phyloP scores from a whole-genome alignment of 2,888 invertebrate genomes.

The Acronicta leporina region DNA sequence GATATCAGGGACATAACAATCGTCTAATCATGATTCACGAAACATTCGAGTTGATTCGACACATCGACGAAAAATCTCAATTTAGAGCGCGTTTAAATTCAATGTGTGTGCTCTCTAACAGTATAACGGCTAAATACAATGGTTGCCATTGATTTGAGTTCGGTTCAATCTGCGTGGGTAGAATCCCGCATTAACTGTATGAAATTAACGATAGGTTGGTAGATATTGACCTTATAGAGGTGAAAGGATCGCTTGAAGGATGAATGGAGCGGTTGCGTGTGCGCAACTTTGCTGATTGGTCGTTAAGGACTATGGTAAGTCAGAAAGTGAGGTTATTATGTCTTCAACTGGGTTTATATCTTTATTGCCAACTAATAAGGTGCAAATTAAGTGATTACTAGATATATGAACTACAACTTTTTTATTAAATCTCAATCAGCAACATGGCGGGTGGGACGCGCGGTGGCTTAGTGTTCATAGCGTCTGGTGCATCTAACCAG shows the following conservation, averaged over 20 bases:
- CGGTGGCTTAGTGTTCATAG: too few relatives aligned
- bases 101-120: constrained; percentile 39
- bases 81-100: constrained; percentile 38
- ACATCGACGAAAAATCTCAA: constrained; percentile 6
- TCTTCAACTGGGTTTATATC: too few relatives aligned
- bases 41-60: constrained; percentile 20
- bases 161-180: constrained; percentile 65
- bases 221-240: constrained; percentile 50
- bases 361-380: too few relatives aligned
- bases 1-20: constrained; percentile 34
- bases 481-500: too few relatives aligned
- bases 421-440: too few relatives aligned
- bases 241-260: constrained; percentile 46
- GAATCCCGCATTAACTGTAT: constrained; percentile 56
- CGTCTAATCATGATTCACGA: constrained; percentile 37
- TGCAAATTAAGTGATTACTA: too few relatives aligned
- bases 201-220: constrained; percentile 38
- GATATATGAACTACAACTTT: too few relatives aligned
- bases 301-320: not conserved
- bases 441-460: too few relatives aligned
- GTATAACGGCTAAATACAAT: constrained; percentile 60
- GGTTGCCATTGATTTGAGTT: constrained; percentile 67
- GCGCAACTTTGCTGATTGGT: constrained; percentile 9
- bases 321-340: too few relatives aligned
- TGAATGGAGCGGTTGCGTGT: constrained; percentile 30